Base-by-base conservation (phyloP, 2,888 invertebrate genomes). In the Xestobium rufovillosum region DNA sequence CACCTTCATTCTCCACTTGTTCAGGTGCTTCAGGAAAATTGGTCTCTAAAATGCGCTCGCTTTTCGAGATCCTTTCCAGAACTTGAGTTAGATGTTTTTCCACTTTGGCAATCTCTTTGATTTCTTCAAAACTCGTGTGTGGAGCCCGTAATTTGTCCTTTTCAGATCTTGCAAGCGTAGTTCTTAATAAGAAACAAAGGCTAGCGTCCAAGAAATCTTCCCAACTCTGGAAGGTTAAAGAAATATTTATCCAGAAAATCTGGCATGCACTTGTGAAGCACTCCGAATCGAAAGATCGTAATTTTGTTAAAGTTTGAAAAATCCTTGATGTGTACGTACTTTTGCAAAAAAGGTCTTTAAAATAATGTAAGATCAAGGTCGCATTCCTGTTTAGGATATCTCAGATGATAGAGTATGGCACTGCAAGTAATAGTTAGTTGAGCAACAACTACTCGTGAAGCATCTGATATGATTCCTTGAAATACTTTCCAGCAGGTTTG, bases 161-260 rank as follows among this genome's bases (percentile, higher is more conserved):
- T 38, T 78, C 75, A 0, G 75, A 70, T 58, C 78, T 82, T 29
- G 77, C 73, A 14, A 78, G 66, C 4, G 69, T 59, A 9, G 77
- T 78, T 43, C 79, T 71, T 15, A 83, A 59, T 25, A 86, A 65
- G 52, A 77, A 77, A 9, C 75, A 72, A 27, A 84, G 60, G 0
- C 76, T 71, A 39, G 78, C 76, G 47, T 83, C 79, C 2, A 79
- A 75, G 2, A 77, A 70, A 61, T 87, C 87, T 59, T 87, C 85
- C 86, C 87, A 87, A 53, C 80, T 81, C 85, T 86, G 53, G 31
- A 63, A 59, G n/a, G n/a, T n/a, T n/a, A n/a, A n/a, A n/a, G n/a
- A n/a, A n/a, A n/a, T n/a, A n/a, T n/a, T n/a, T n/a, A 36, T 16
- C 29, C 26, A 39, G 10, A 23, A 31, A 8, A 32, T 16, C 33